phyloP scores from a whole-genome alignment of 1,140 invertebrate genomes.

The Drosophila mauritiana region DNA sequence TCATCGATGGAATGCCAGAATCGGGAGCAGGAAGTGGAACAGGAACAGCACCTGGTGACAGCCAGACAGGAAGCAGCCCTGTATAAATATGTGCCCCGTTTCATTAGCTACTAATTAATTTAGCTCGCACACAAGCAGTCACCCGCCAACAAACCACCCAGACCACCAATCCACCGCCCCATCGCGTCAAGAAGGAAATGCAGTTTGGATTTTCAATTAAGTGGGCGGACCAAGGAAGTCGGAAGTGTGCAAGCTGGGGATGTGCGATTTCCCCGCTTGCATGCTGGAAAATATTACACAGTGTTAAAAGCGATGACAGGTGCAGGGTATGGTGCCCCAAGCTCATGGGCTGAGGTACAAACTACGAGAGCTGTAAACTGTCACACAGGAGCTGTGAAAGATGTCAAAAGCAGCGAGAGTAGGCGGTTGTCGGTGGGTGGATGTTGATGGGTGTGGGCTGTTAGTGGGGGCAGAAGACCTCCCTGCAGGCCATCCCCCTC shows the following conservation, averaged over 20 bases:
- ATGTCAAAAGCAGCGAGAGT: slow-evolving; percentile 61
- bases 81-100: slow-evolving; percentile 70
- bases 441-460: background rate
- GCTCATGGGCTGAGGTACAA: slow-evolving; percentile 28
- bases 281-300: slow-evolving; percentile 37
- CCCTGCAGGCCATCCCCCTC: too few species aligned
- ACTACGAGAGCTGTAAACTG: slow-evolving; percentile 51
- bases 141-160: background rate
- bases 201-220: slow-evolving; percentile 68
- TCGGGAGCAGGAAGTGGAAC: background rate
- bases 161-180: background rate
- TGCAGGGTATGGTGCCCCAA: slow-evolving; percentile 13
- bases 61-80: slow-evolving; percentile 23
- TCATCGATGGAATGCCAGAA: slow-evolving; percentile 2
- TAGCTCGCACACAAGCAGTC: slow-evolving; percentile 29
- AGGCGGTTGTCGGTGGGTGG: too few species aligned
- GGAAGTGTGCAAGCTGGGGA: slow-evolving; percentile 3
- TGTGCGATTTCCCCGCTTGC: slow-evolving; percentile 11
- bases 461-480: background rate
- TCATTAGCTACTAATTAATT: slow-evolving; percentile 79
- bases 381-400: slow-evolving; percentile 62
- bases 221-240: slow-evolving; percentile 17
- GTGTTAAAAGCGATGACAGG: slow-evolving; percentile 47
- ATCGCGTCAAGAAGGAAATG: slow-evolving; percentile 10
- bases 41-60: slow-evolving; percentile 25